A percentile compares a stretch with the other conserved stretches of the same genome.
These are phyloP conservation scores for Synanthedon tipuliformis DNA, from an alignment of 2,888 invertebrate genomes.

Conservation along the genomic window DNA sequence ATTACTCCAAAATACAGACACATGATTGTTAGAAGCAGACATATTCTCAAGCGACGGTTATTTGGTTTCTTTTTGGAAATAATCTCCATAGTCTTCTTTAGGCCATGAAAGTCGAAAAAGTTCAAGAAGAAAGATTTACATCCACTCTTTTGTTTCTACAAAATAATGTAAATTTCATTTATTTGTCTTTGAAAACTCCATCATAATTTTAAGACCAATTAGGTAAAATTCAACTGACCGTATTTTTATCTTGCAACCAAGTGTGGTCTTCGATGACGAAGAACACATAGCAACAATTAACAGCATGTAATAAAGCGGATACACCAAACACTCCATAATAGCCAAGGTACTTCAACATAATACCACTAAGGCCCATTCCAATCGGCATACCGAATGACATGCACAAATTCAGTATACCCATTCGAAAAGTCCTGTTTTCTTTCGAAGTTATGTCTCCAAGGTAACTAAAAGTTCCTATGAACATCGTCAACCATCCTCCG, in stretches of 20 bases:
- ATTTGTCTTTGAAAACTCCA: conserved; percentile 19
- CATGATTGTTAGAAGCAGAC: conserved; percentile 42
- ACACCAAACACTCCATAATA: conserved; percentile 67
- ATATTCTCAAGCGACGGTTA: conserved; percentile 47
- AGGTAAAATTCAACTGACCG: conserved; percentile 25
- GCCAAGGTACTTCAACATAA: conserved; percentile 46
- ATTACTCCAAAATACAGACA: conserved; percentile 51
- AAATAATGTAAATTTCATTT: conserved; percentile 15
- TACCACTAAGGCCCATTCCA: conserved; percentile 55
- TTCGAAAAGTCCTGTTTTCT: conserved; percentile 69
- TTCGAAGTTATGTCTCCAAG: conserved; percentile 70
- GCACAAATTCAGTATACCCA: conserved; percentile 65
- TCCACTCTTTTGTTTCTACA: conserved; percentile 38
- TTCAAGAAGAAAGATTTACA: conserved; percentile 34
- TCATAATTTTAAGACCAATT: neutral
- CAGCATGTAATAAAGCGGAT: conserved; percentile 43
- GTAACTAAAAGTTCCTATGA: conserved; percentile 71
- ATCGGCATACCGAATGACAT: conserved; percentile 63
- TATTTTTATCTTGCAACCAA: conserved; percentile 48
- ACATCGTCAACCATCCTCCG: conserved; percentile 70
- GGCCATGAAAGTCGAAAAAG: conserved; percentile 62
- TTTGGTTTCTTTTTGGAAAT: conserved; percentile 61
- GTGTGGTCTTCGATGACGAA: conserved; percentile 53
- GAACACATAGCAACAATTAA: conserved; percentile 57
- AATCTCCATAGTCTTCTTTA: conserved; percentile 59